These are phyloP conservation scores for Chaetodon trifasciatus DNA, from an alignment of 2,797 vertebrate genomes.

Conservation along the genomic window DNA sequence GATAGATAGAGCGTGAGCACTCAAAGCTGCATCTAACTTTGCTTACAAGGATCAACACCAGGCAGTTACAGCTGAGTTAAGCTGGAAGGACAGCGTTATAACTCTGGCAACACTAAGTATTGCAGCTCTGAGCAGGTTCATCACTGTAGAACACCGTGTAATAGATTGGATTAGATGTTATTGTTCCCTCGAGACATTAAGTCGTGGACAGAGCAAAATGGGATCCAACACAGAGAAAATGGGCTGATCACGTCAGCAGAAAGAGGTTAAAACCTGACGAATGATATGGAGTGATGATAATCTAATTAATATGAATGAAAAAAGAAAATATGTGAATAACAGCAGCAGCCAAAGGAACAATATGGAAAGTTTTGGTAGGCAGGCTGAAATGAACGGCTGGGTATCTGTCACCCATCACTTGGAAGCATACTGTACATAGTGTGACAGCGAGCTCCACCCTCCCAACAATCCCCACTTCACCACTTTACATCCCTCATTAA, in stretches of 20 bases:
- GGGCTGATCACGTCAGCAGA: neutral
- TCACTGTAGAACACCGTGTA: neutral
- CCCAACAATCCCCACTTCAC: constrained; percentile 25
- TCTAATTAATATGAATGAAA: neutral
- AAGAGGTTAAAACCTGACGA: neutral
- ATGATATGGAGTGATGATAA: neutral
- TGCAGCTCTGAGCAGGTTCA: neutral
- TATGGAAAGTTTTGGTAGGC: constrained; percentile 10
- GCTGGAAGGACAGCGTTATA: neutral
- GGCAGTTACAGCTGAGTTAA: neutral
- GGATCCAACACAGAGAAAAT: neutral
- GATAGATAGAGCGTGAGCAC: neutral
- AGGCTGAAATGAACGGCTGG: constrained; percentile 21
- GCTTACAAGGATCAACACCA: constrained; percentile 2
- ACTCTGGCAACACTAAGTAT: neutral
- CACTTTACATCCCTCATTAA: constrained; percentile 56
- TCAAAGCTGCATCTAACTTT: neutral
- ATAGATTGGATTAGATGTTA: constrained; percentile 7
- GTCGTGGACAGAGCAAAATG: neutral
- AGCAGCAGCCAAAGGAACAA: neutral
- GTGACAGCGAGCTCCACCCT: constrained; percentile 20
- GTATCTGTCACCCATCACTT: constrained; percentile 21
- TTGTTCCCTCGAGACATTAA: constrained; percentile 6
- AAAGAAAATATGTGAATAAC: neutral
- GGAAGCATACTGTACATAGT: constrained; percentile 2